Conservation (phyloP, 2,113 vertebrate genomes). For the Stictonetta naevosa region DNA sequence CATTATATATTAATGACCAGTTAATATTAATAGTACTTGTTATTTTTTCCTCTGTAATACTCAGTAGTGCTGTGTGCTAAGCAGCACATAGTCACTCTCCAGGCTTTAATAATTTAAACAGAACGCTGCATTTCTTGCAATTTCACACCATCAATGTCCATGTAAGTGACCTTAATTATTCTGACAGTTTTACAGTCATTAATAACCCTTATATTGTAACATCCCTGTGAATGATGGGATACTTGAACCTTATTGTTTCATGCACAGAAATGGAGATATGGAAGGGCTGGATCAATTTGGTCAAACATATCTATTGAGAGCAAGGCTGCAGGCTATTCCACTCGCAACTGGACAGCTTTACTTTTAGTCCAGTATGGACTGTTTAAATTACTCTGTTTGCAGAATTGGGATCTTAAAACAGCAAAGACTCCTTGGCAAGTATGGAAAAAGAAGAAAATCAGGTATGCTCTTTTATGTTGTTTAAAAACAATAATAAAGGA, state of each 20-base stretch:
- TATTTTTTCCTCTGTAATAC: background rate
- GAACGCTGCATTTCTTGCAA: background rate
- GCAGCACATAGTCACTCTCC: background rate
- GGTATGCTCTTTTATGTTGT: background rate
- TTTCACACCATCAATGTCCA: rapidly evolving
- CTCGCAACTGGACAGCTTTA: background rate
- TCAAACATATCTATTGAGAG: rapidly evolving
- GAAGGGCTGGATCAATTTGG: background rate
- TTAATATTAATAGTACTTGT: background rate
- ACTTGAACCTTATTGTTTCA: background rate
- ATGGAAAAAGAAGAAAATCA: background rate
- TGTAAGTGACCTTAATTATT: background rate
- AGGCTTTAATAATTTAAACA: background rate
- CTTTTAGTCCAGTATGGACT: background rate
- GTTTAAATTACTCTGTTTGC: background rate
- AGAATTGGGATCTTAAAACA: background rate
- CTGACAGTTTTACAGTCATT: background rate
- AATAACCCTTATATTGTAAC: background rate
- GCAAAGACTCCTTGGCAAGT: background rate
- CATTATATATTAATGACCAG: background rate
- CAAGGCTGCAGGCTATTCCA: rapidly evolving
- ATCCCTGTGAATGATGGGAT: background rate
- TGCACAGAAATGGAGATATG: background rate
- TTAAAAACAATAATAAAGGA: background rate
- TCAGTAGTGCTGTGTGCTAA: background rate